phyloP scores from a whole-genome alignment of 2,113 vertebrate species.

The Aphyosemion australe region DNA sequence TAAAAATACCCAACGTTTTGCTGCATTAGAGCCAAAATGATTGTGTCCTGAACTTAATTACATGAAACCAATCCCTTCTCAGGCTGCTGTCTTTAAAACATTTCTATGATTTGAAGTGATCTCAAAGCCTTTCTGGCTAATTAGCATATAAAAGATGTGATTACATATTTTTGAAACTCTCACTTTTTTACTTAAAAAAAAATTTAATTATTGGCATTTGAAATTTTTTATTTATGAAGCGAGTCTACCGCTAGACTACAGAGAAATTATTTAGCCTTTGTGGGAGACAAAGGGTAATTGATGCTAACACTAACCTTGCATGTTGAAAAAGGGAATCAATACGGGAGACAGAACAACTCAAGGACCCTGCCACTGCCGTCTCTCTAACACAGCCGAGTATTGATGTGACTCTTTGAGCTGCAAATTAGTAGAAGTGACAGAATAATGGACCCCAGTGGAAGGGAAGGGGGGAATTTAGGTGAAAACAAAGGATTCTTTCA shows the following conservation, averaged over 20 bases:
- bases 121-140: not conserved
- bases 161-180: constrained; percentile 1
- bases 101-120: not conserved
- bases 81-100: not conserved
- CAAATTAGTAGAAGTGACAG: constrained; percentile 70
- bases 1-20: too few species aligned
- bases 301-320: constrained; percentile 53
- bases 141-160: not conserved
- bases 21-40: too few species aligned
- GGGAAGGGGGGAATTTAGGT: constrained; percentile 38
- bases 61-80: not conserved
- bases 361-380: constrained; percentile 48
- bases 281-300: constrained; percentile 65
- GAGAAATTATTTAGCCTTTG: constrained; percentile 44
- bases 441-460: constrained; percentile 59
- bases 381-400: constrained; percentile 48
- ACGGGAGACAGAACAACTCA: constrained; percentile 38
- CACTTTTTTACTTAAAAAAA: not conserved
- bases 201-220: constrained; percentile 4
- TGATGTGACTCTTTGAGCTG: constrained; percentile 72
- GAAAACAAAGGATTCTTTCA: constrained; percentile 63
- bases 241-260: not conserved
- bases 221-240: constrained; percentile 17
- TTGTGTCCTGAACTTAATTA: not conserved
- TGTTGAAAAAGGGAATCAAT: constrained; percentile 51